These are phyloP conservation scores for Drosophila subquinaria DNA, from an alignment of 2,888 invertebrate species.

Conservation along the genomic window DNA sequence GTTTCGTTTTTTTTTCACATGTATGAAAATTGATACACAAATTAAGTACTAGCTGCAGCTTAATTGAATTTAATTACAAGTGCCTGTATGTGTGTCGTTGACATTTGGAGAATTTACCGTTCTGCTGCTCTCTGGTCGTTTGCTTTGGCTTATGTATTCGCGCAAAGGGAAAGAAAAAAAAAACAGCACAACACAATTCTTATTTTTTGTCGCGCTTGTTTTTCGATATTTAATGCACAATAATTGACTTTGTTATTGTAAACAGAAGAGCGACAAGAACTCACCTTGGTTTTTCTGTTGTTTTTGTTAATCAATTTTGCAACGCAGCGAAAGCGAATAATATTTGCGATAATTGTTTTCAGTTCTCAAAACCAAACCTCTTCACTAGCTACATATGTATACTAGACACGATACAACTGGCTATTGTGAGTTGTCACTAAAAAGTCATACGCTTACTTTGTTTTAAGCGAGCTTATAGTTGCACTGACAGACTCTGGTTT, in stretches of 20 bases:
- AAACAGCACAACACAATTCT: conserved; percentile 46
- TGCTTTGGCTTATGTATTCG: conserved; percentile 61
- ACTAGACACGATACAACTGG: conserved; percentile 62
- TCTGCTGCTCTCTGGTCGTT: conserved; percentile 51
- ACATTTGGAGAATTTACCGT: conserved; percentile 64
- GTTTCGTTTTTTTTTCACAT: conserved; percentile 31
- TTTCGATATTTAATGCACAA: conserved; percentile 29
- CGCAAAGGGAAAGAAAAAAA: conserved; percentile 41
- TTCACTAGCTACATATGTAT: conserved; percentile 50
- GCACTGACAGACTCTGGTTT: background rate
- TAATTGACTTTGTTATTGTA: conserved; percentile 8
- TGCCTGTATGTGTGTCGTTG: conserved; percentile 46
- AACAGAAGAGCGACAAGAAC: conserved; percentile 26
- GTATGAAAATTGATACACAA: conserved; percentile 64
- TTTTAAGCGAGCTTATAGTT: conserved; percentile 11
- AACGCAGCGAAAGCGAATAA: conserved; percentile 60
- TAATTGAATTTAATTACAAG: conserved; percentile 83
- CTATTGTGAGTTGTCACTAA: conserved; percentile 57
- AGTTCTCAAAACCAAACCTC: conserved; percentile 61
- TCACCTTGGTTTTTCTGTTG: conserved; percentile 58
- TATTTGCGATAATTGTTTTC: conserved; percentile 70
- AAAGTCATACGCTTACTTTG: conserved; percentile 48
- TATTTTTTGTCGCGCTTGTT: conserved; percentile 38
- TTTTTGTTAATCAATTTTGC: conserved; percentile 55
- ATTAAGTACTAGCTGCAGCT: conserved; percentile 69